A percentile compares a stretch with the other conserved stretches of the same genome.
Evolutionary conservation across 2,888 invertebrate genomes (phyloP).

Genomic region (Agrilus cyanescens): DNA sequence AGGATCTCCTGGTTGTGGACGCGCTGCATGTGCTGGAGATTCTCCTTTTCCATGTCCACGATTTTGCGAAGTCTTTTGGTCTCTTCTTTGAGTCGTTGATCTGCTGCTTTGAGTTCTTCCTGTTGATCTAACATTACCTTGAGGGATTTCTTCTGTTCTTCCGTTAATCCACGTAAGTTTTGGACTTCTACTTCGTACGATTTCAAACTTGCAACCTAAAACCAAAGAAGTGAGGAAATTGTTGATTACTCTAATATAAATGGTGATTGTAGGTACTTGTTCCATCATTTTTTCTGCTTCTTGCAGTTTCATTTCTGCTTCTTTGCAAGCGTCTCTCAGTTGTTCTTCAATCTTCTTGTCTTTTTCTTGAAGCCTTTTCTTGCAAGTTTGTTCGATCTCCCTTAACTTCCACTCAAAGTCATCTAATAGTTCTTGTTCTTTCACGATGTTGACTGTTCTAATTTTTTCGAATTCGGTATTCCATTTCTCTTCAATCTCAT

Average conservation of each 20-base stretch:
- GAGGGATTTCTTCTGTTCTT: slow-evolving; percentile 48
- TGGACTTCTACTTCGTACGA: slow-evolving; percentile 44
- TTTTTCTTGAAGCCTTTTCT: slow-evolving; percentile 49
- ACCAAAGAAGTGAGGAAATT: slow-evolving; percentile 3
- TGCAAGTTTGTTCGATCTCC: slow-evolving; percentile 59
- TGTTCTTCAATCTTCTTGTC: slow-evolving; percentile 47
- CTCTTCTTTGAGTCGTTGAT: slow-evolving; percentile 43
- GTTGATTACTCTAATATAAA: too few species aligned
- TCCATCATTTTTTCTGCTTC: slow-evolving; percentile 32
- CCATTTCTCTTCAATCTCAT: slow-evolving; percentile 47
- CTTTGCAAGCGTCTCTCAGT: slow-evolving; percentile 32
- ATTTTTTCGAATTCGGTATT: slow-evolving; percentile 56
- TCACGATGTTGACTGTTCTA: slow-evolving; percentile 52
- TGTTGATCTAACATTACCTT: slow-evolving; percentile 44
- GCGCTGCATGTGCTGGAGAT: slow-evolving; percentile 31
- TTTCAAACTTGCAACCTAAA: slow-evolving; percentile 40
- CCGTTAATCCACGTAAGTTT: slow-evolving; percentile 42
- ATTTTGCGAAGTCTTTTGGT: slow-evolving; percentile 33
- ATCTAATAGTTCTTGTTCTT: slow-evolving; percentile 61
- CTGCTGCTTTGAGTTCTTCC: slow-evolving; percentile 42
- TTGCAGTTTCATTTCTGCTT: slow-evolving; percentile 31
- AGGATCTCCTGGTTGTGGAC: slow-evolving; percentile 33
- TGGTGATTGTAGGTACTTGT: too few species aligned
- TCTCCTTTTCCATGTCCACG: slow-evolving; percentile 34
- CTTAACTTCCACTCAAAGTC: slow-evolving; percentile 79